These are phyloP conservation scores for Phaethon lepturus DNA, from an alignment of 2,113 vertebrate species.

Conservation along the genomic window DNA sequence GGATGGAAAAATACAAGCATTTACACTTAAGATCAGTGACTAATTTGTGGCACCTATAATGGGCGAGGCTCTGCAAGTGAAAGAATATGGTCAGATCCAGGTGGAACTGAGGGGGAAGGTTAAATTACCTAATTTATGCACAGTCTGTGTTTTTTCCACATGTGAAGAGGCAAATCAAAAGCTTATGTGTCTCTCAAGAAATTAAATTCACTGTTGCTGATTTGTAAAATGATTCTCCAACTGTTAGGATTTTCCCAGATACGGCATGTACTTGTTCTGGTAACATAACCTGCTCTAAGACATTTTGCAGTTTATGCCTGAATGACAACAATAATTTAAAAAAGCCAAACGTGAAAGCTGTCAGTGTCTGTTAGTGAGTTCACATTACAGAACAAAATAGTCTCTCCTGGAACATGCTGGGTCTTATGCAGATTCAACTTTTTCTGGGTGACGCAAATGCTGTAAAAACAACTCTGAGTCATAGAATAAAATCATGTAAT, in stretches of 20 bases:
- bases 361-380: neutral
- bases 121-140: neutral
- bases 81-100: neutral
- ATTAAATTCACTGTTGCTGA: neutral
- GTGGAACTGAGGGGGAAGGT: neutral
- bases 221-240: neutral
- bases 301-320: neutral
- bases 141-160: neutral
- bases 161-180: neutral
- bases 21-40: constrained; percentile 4
- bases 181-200: neutral
- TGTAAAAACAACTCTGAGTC: constrained; percentile 66
- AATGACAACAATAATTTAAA: neutral
- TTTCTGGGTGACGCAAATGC: constrained; percentile 53
- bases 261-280: neutral
- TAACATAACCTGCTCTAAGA: neutral
- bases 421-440: constrained; percentile 51
- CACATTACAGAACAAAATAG: constrained; percentile 50
- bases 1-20: constrained; percentile 16
- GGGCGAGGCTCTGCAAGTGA: neutral
- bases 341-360: neutral
- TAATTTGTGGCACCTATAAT: neutral
- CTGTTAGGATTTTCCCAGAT: neutral
- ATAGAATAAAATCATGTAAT: constrained; percentile 59
- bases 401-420: constrained; percentile 20